Percentiles rank a stretch among this genome's conserved stretches.
Conservation (phyloP, 1,140 invertebrate genomes). For the Pteromalus puparum region DNA sequence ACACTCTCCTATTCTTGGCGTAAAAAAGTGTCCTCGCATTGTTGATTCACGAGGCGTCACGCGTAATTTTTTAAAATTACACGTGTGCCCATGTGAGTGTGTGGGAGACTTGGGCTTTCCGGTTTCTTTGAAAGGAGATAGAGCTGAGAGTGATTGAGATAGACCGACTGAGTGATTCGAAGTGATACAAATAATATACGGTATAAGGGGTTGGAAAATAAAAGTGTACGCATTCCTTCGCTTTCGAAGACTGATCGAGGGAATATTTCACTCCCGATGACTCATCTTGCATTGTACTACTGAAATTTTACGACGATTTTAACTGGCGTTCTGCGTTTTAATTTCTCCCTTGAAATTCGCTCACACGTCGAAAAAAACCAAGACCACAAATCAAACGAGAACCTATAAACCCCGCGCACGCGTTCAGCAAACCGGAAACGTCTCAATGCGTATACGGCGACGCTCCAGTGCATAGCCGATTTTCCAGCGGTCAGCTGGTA, state of each 20-base stretch:
- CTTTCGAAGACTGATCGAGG: not conserved
- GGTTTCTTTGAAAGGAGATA: not conserved
- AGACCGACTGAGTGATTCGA: not conserved
- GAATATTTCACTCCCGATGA: not conserved
- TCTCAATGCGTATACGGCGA: not conserved
- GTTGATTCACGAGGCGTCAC: not conserved
- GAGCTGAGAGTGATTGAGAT: not conserved
- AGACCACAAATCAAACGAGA: not conserved
- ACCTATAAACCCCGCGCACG: too few species aligned
- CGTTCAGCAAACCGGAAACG: not conserved
- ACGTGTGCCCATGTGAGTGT: too few species aligned
- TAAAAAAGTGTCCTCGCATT: conserved; percentile 1
- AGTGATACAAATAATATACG: not conserved
- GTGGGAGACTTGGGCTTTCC: not conserved
- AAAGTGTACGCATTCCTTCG: not conserved
- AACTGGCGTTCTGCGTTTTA: too few species aligned
- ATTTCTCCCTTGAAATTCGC: too few species aligned
- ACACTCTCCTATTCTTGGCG: not conserved
- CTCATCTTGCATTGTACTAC: too few species aligned
- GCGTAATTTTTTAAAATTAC: conserved; percentile 9
- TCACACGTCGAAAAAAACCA: not conserved
- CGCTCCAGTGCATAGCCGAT: not conserved
- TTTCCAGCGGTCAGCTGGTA: conserved; percentile 15
- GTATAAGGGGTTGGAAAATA: not conserved
- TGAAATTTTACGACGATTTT: too few species aligned